A percentile compares a stretch with the other conserved stretches of the same genome.
Evolutionary conservation across 2,888 invertebrate species (phyloP).

Genomic region (Galerucella calmariensis): DNA sequence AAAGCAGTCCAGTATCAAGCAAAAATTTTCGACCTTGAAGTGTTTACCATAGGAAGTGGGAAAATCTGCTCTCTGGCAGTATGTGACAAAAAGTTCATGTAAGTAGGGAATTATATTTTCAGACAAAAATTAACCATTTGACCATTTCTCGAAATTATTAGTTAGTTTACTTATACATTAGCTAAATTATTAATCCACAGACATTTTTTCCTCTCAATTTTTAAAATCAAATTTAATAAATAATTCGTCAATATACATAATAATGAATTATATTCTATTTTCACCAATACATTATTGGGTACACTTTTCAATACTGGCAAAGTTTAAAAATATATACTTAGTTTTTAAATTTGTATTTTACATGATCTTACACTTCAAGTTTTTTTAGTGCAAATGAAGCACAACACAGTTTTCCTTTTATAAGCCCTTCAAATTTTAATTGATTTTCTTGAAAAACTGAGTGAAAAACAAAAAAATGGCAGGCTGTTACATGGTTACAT

Average conservation of each 20-base stretch:
- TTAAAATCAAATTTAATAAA: not conserved
- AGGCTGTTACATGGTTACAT: too few relatives aligned
- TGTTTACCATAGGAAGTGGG: slow-evolving; percentile 49
- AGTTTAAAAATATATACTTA: not conserved
- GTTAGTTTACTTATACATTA: not conserved
- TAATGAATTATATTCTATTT: too few relatives aligned
- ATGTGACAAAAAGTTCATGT: slow-evolving; percentile 55
- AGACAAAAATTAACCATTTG: not conserved
- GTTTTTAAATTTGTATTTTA: too few relatives aligned
- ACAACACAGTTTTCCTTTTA: too few relatives aligned
- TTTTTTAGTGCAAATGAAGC: too few relatives aligned
- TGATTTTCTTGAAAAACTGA: too few relatives aligned
- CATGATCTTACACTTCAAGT: too few relatives aligned
- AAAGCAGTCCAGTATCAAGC: slow-evolving; percentile 59
- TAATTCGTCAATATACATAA: too few relatives aligned
- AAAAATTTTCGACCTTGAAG: slow-evolving; percentile 55
- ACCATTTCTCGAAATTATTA: not conserved
- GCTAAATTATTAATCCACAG: not conserved
- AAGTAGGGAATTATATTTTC: slow-evolving; percentile 41
- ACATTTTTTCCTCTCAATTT: not conserved
- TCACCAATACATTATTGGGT: not conserved
- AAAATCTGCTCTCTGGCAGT: slow-evolving; percentile 51
- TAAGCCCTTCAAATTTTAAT: too few relatives aligned
- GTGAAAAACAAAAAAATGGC: too few relatives aligned
- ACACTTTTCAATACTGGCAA: not conserved